phyloP scores from a whole-genome alignment of 2,888 invertebrate species.

The Endomychus coccineus region DNA sequence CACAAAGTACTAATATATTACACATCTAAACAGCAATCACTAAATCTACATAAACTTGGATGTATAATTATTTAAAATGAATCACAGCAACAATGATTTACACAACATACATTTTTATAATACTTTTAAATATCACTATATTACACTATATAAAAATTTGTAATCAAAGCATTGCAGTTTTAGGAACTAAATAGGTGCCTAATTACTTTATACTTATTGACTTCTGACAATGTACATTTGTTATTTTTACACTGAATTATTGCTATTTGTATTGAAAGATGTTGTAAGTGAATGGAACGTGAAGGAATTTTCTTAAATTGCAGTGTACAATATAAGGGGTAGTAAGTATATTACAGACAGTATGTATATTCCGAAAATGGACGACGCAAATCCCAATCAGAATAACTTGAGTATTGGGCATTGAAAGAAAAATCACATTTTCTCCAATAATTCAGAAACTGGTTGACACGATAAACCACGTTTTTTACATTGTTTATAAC shows the following conservation, averaged over 20 bases:
- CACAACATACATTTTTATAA: conserved; percentile 41
- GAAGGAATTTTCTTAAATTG: too few species aligned
- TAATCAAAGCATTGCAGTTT: conserved; percentile 23
- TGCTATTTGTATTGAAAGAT: conserved; percentile 11
- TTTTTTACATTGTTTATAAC: too few species aligned
- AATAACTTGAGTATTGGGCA: too few species aligned
- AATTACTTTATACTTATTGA: conserved; percentile 13
- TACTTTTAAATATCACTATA: conserved; percentile 30
- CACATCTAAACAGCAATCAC: conserved; percentile 42
- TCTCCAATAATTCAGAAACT: too few species aligned
- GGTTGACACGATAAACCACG: too few species aligned
- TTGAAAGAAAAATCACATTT: too few species aligned
- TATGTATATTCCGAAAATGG: too few species aligned
- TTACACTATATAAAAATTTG: conserved; percentile 27
- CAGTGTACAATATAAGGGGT: too few species aligned
- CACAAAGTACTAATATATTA: conserved; percentile 40
- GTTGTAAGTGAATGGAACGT: not conserved
- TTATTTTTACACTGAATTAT: conserved; percentile 15
- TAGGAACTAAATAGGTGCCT: conserved; percentile 25
- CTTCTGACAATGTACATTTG: conserved; percentile 13
- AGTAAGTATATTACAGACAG: too few species aligned
- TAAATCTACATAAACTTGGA: conserved; percentile 34
- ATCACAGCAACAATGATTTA: conserved; percentile 46
- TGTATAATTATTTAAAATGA: conserved; percentile 36
- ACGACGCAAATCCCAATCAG: too few species aligned